Conservation (phyloP, 2,888 invertebrate species). For the Pandemis heparana region DNA sequence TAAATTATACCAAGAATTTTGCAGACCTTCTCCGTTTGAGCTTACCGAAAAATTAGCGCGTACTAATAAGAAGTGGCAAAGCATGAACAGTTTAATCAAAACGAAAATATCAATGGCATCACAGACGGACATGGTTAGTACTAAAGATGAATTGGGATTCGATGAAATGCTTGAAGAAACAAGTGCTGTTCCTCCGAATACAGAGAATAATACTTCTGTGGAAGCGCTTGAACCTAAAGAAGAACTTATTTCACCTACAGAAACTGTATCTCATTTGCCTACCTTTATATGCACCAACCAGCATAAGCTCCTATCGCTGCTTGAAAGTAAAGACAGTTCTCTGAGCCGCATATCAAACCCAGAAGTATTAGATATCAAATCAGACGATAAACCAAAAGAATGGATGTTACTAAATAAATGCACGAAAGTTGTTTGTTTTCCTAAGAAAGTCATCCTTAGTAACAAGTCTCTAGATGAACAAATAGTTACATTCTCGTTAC, state of each 20-base stretch:
- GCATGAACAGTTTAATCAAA: constrained; percentile 42
- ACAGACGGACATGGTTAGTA: constrained; percentile 30
- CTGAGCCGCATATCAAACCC: constrained; percentile 48
- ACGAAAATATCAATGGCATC: constrained; percentile 19
- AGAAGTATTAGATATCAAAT: constrained; percentile 30
- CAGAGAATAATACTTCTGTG: constrained; percentile 55
- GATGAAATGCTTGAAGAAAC: constrained; percentile 49
- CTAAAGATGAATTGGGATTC: constrained; percentile 18
- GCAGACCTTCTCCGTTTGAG: constrained; percentile 68
- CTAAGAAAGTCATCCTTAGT: constrained; percentile 57
- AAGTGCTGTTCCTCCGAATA: constrained; percentile 63
- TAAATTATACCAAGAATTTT: constrained; percentile 63
- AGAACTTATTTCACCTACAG: constrained; percentile 35
- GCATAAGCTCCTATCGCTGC: constrained; percentile 63
- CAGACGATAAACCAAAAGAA: constrained; percentile 47
- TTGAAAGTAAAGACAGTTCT: constrained; percentile 51
- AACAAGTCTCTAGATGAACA: constrained; percentile 56
- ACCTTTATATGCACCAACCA: constrained; percentile 58
- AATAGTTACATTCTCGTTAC: constrained; percentile 60
- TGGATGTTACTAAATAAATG: constrained; percentile 53
- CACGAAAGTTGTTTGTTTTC: constrained; percentile 55
- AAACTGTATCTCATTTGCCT: constrained; percentile 53
- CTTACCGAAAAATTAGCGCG: constrained; percentile 64
- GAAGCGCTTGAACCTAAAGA: constrained; percentile 45
- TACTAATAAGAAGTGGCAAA: constrained; percentile 65